phyloP scores from a whole-genome alignment of 2,797 vertebrate genomes.

The Hozukius guyotensis region DNA sequence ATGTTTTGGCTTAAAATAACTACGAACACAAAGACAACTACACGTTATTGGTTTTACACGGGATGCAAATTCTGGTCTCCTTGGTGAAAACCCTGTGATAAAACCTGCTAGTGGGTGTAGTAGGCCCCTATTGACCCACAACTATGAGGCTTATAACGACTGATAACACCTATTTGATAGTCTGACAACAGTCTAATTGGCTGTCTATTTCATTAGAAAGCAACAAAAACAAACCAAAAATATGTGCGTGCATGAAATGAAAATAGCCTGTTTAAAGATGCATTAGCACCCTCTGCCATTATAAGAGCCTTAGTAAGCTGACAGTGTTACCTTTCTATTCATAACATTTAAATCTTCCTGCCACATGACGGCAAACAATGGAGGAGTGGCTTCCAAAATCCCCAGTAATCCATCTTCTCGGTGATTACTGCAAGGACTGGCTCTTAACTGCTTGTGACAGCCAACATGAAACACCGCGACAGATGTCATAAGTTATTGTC shows the following conservation, averaged over 20 bases:
- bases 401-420: conserved; percentile 61
- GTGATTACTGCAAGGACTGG: conserved; percentile 63
- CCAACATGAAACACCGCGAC: conserved; percentile 70
- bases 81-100: too few species aligned
- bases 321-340: conserved; percentile 57
- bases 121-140: too few species aligned
- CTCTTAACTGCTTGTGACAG: conserved; percentile 73
- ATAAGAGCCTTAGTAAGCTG: conserved; percentile 36
- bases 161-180: too few species aligned
- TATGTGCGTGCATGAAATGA: not conserved
- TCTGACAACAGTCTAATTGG: too few species aligned
- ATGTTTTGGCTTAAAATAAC: too few species aligned
- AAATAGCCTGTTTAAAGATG: conserved; percentile 19
- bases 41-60: too few species aligned
- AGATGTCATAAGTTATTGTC: conserved; percentile 78
- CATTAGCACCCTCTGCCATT: conserved; percentile 6
- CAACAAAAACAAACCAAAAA: conserved; percentile 13
- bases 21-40: too few species aligned
- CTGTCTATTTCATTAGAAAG: conserved; percentile 3
- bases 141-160: too few species aligned
- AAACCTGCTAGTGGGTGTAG: too few species aligned
- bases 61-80: too few species aligned
- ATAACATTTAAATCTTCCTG: conserved; percentile 52
- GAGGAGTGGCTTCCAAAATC: conserved; percentile 64
- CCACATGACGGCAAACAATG: conserved; percentile 62